Base-by-base conservation (phyloP, 2,888 invertebrate genomes). In the Hydriomena furcata region DNA sequence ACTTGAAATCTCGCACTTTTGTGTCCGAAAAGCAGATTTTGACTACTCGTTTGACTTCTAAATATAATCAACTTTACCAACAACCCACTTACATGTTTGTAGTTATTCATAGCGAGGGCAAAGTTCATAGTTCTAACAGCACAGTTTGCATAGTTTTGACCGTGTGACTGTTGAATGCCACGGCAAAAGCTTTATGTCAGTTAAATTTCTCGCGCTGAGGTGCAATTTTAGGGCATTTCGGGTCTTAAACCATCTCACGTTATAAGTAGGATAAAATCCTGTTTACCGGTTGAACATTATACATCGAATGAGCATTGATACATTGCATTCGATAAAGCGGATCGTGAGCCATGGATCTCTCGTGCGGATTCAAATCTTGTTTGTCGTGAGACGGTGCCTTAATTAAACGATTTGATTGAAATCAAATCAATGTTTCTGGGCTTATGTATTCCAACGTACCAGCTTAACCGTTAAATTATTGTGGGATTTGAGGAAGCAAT, bases 301-400 rank as follows among this genome's bases (percentile, higher is more conserved):
- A 74, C 66, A 66, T 59, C 67, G 73, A 78, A 79, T 71, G 74
- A 73, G 73, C 73, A 82, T 74, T 71, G 81, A 83, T 83, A 76
- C 75, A 65, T 76, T 66, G 59, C 64, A 65, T 64, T 70, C 69
- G 84, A 85, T 85, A 82, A 79, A 78, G 73, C 57, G 71, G 74
- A 78, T 80, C 84, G 82, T 84, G 84, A 80, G 77, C 69, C 38
- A 62, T 60, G 74, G 71, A 83, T 82, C 80, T 55, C 40, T 42
- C 69, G 68, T 68, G 66, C 48, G 55, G 61, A 60, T 61, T 60
- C 54, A 61, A 63, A 66, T 63, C 61, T 58, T 65, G 64, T 71
- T 68, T 66, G 71, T 73, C 73, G 75, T 76, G 71, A 68, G 68
- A 79, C 69, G 58, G 70, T 45, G 56, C 74, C 73, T 79, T 83